These are phyloP conservation scores for Rhagonycha lutea DNA, from an alignment of 2,888 invertebrate species.

Conservation along the genomic window DNA sequence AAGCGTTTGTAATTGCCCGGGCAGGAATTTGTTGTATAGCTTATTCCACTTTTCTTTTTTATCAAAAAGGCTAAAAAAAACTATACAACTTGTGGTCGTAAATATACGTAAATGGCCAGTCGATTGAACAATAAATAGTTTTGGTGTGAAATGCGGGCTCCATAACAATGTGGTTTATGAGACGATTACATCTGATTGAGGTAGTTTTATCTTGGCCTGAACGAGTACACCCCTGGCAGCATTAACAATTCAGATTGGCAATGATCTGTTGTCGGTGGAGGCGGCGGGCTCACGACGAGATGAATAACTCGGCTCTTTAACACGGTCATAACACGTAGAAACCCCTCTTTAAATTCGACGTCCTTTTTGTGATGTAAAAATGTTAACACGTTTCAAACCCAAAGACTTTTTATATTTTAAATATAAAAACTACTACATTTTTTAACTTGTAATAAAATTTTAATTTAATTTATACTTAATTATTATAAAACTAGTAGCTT, in stretches of 20 bases:
- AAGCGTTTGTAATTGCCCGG: neutral
- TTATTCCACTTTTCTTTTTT: conserved; percentile 13
- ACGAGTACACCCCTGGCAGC: conserved; percentile 42
- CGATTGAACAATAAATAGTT: conserved; percentile 46
- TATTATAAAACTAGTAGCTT: conserved; percentile 23
- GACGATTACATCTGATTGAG: conserved; percentile 43
- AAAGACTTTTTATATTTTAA: conserved; percentile 27
- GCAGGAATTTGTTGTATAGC: conserved; percentile 17
- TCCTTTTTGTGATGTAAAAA: conserved; percentile 51
- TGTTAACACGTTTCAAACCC: conserved; percentile 47
- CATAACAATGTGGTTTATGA: conserved; percentile 39
- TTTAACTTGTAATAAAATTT: conserved; percentile 23
- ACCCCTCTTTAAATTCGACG: conserved; percentile 46
- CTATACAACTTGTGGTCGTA: conserved; percentile 32
- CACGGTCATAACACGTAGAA: conserved; percentile 49
- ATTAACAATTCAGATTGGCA: conserved; percentile 54
- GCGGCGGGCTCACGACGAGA: conserved; percentile 37
- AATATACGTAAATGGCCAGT: conserved; percentile 44
- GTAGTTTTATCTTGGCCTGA: conserved; percentile 27
- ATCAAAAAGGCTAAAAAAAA: conserved; percentile 6
- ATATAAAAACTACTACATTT: neutral
- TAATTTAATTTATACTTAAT: conserved; percentile 39
- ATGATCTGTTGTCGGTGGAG: conserved; percentile 43
- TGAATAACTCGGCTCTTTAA: conserved; percentile 50
- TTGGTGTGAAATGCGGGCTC: conserved; percentile 39